Conservation (phyloP, 2,888 invertebrate species). For the Cactoblastis cactorum region DNA sequence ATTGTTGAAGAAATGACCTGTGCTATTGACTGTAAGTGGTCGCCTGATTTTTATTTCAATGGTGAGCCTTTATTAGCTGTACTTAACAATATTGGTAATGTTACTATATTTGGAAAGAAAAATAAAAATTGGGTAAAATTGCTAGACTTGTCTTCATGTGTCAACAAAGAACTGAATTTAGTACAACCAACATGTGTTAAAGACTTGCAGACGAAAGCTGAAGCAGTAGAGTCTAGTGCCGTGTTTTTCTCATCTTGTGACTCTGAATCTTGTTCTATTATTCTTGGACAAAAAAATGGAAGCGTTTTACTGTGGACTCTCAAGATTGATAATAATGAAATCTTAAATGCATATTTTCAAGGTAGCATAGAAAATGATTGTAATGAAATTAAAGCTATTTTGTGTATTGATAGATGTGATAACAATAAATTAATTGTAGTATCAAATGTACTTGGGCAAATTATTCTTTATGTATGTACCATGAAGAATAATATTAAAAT, state of each 20-base stretch:
- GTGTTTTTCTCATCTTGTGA: constrained; percentile 50
- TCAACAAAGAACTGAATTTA: constrained; percentile 29
- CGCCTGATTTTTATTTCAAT: constrained; percentile 44
- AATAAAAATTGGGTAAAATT: constrained; percentile 38
- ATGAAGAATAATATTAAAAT: constrained; percentile 30
- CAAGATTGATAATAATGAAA: constrained; percentile 17
- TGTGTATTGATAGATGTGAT: constrained; percentile 41
- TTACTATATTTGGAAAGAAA: constrained; percentile 40
- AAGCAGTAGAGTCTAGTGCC: constrained; percentile 41
- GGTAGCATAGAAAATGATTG: constrained; percentile 30
- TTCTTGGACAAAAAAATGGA: constrained; percentile 58
- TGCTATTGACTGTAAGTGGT: constrained; percentile 46
- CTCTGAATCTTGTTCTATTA: constrained; percentile 46
- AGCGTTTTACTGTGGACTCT: constrained; percentile 52
- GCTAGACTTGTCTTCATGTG: constrained; percentile 40
- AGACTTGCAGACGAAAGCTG: constrained; percentile 40
- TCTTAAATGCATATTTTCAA: constrained; percentile 27
- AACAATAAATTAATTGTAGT: constrained; percentile 39
- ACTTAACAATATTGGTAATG: constrained; percentile 57
- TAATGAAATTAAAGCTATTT: constrained; percentile 40
- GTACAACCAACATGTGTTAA: constrained; percentile 29
- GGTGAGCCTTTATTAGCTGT: constrained; percentile 44
- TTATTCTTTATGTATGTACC: constrained; percentile 37
- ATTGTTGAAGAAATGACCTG: constrained; percentile 48
- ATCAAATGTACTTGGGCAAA: constrained; percentile 45